Evolutionary conservation across 2,888 invertebrate genomes (phyloP).

Genomic region (Lochmaea crataegi): DNA sequence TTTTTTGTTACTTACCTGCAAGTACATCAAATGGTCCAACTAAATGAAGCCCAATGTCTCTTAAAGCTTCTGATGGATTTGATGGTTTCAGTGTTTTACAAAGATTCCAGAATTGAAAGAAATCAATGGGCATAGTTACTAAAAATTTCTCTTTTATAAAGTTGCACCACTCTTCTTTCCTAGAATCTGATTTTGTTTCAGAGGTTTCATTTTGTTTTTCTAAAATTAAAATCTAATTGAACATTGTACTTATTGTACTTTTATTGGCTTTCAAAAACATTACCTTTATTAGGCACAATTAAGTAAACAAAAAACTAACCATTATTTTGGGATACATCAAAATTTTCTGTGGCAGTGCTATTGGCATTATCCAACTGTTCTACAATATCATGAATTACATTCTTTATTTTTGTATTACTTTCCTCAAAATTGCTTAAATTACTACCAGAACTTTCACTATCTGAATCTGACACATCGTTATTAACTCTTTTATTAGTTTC

Average conservation of each 20-base stretch:
- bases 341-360: not conserved
- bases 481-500: conserved; percentile 23
- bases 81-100: conserved; percentile 70
- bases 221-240: not conserved
- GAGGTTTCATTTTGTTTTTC: not conserved
- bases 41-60: conserved; percentile 75
- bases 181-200: conserved; percentile 8
- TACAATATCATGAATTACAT: not conserved
- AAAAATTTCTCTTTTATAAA: conserved; percentile 81
- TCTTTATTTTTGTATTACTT: conserved; percentile 26
- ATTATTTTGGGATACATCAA: not conserved
- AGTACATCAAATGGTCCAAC: conserved; percentile 92
- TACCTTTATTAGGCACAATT: too few relatives aligned
- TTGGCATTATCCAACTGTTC: not conserved
- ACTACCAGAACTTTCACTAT: conserved; percentile 34
- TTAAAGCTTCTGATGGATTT: conserved; percentile 73
- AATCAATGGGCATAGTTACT: conserved; percentile 90
- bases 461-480: conserved; percentile 49
- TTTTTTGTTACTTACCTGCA: conserved; percentile 64
- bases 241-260: not conserved
- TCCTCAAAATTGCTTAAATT: conserved; percentile 32
- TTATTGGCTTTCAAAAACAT: not conserved
- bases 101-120: conserved; percentile 86
- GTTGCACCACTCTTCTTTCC: conserved; percentile 17
- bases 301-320: not conserved